A percentile compares a stretch with the other conserved stretches of the same genome.
Conservation (phyloP, 2,113 vertebrate species). For the Phaethon lepturus region DNA sequence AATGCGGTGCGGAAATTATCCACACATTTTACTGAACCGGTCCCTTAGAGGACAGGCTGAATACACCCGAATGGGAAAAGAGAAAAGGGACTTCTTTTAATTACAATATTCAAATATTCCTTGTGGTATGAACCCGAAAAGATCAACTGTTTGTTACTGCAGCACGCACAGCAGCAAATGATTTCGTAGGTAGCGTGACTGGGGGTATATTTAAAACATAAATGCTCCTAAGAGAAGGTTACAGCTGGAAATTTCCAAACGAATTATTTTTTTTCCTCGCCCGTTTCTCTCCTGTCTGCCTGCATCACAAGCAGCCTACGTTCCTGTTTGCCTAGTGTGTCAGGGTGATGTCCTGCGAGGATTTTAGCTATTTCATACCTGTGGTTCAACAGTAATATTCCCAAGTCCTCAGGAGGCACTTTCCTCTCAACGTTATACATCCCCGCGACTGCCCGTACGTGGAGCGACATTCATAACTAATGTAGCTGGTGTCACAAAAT, state of each 20-base stretch:
- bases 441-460: not conserved
- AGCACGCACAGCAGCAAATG: not conserved
- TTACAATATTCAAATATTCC: slow-evolving; percentile 22
- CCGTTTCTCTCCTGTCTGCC: not conserved
- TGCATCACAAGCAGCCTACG: slow-evolving; percentile 5
- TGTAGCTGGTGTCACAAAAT: slow-evolving; percentile 24
- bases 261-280: not conserved
- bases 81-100: not conserved
- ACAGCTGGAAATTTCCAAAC: slow-evolving; percentile 52
- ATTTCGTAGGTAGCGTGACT: not conserved
- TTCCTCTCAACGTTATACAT: slow-evolving; percentile 10
- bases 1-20: not conserved
- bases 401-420: slow-evolving; percentile 30
- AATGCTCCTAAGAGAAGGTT: not conserved
- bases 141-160: not conserved
- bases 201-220: not conserved
- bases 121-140: not conserved
- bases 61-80: not conserved
- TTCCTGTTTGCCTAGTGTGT: not conserved
- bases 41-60: slow-evolving; percentile 23
- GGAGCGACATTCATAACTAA: slow-evolving; percentile 1
- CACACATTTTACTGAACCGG: not conserved
- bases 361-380: slow-evolving; percentile 41
- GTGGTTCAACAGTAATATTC: not conserved
- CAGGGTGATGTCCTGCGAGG: slow-evolving; percentile 29